Base-by-base conservation (phyloP, 2,797 vertebrate genomes). In the Paedocypris micromegethes region DNA sequence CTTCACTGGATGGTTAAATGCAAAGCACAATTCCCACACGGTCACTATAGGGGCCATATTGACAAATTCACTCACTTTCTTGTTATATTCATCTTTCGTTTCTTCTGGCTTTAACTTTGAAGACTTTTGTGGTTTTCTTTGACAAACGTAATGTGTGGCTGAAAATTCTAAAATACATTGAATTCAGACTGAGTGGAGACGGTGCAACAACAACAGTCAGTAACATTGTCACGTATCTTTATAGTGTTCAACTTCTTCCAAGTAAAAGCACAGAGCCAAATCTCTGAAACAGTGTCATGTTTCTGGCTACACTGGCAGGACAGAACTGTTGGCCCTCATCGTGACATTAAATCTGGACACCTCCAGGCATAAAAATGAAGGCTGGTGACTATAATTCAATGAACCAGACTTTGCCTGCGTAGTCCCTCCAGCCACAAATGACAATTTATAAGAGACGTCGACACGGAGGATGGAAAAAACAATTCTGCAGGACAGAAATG, bases 351-450 rank as follows among this genome's bases (percentile, higher is more conserved):
- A 57, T 42, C 67, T 47, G 9, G 51, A 44, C 9, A 66, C 60
- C 63, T 66, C 37, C 7, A 66, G 72, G 63, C 67, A 66, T 55
- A 66, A 43, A 48, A 74, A 65, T 70, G 66, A 70, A 74, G 63
- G 52, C 63, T 70, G 68, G 63, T 74, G 67, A 65, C 60, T 70
- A 70, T 74, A 74, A 74, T 74, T 74, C 68, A 74, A 62, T 74
- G 63, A 70, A 65, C 61, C 66, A 65, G 62, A 55, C 46, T 6
- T 38, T 70, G 72, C 45, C 44, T 61, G 57, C 9, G 2, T 38
- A 41, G 39, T 54, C 56, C 72, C 68, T 66, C 5, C 51, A 66
- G 68, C 47, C 42, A 52, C 59, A 7, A 4, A 37, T 70, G 57
- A 70, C 67, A 66, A 74, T 74, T 70, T 70, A 70, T 66, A 69